Evolutionary conservation across 2,888 invertebrate species (phyloP), one percentile per base, ranked within the genome.

Genomic region (Cactoblastis cactorum): DNA sequence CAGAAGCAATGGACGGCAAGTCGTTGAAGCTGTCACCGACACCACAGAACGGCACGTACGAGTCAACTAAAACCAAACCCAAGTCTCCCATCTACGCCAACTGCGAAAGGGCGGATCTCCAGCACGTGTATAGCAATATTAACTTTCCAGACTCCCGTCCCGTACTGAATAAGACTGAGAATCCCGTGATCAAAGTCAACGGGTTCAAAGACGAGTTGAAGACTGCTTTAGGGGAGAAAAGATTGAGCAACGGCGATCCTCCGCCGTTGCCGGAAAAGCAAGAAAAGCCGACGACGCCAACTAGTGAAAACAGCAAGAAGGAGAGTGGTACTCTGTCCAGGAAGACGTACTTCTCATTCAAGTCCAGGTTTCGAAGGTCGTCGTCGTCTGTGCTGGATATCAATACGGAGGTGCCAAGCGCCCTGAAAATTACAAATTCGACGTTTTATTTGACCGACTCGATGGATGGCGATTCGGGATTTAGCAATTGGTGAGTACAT

Each of bases 371-470:
- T 63, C 85, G 93, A 43, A 83, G 93, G 51, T 91, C 92, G 38
- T 87, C 91, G 35, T 92, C 92, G 9, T 71, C 93, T 56, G 91
- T 91, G 1, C 81, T 91, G 14, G 91, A 91, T 55, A 83, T 90
- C 18, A 89, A 90, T 41, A 64, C 72, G 2, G 91, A 91, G n/a
- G 80, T 91, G 35, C 90, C 91, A 0, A 89, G 89, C 56, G 85
- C 91, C 1, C 62, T 92, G 50, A 90, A 90, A 61, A 88, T 91
- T 41, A 91, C 93, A 0, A 92, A 92, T 57, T 94, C 94, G 45
- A 94, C 94, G 0, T 95, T 95, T 74, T 95, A 95, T 67, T 75
- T 94, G 61, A 93, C 93, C 45, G 93, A 94, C 58, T 91, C 92
- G 0, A 91, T 92, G 62, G 92, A 93, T 62, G 89, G 92, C 1